Base-by-base conservation (phyloP, 2,113 vertebrate species). In the Malaclemys terrapin region DNA sequence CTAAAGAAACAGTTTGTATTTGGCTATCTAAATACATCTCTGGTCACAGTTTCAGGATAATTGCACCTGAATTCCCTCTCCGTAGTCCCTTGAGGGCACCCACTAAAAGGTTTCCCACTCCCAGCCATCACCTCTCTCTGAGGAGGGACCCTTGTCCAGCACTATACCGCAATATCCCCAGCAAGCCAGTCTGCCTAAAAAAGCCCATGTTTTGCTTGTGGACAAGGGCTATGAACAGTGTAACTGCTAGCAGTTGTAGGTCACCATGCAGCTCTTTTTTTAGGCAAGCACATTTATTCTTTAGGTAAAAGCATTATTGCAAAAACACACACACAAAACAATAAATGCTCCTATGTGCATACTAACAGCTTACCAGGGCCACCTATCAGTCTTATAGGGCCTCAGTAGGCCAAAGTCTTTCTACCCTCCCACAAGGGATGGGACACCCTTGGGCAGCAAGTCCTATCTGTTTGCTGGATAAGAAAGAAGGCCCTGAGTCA, bases 1-100 rank as follows among this genome's bases (percentile, higher is more conserved):
- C 50, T 80, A 88, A 91, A 62, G 85, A 89, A 96, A 91, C 29
- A 45, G 45, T 94, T 96, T n/a, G 20, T 53, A 82, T 93, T 93
- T 2, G 10, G 89, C 92, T 79, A 54, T 81, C 84, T 72, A 45
- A 95, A 91, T 97, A 50, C 3, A 10, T 82, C 72, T 92, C 85
- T 31, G n/a, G 62, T n/a, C 31, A 17, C 31, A 65, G 62, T 35
- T 65, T n/a, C 62, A 65, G 31, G 31, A 6, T n/a, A 65, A 65
- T 35, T n/a, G 62, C 62, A n/a, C 31, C 31, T 17, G 24, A 35
- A 65, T 65, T 65, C 31, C 14, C 31, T 65, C 14, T 8, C 62
- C 8, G 31, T 35, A 7, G 62, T 65, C 31, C 31, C 31, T n/a
- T 6, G 14, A 65, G 62, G 59, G 59, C 29, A 62, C 27, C 12